Evolutionary conservation across 1,140 invertebrate species (phyloP).

Genomic region (Eriosoma lanigerum): DNA sequence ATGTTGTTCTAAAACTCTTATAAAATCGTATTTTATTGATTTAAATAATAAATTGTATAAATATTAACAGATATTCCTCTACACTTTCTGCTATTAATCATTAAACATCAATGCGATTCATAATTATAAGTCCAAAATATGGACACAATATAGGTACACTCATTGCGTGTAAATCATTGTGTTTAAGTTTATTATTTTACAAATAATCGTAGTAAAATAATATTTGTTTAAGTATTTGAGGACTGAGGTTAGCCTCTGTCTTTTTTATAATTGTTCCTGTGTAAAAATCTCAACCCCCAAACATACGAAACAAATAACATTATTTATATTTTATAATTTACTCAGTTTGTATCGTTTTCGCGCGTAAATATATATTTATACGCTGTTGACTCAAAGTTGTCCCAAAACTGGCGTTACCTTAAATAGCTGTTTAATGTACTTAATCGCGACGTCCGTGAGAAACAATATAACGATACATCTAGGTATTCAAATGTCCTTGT

Average conservation of each 20-base stretch:
- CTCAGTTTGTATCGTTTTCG: background rate
- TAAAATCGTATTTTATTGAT: too few species aligned
- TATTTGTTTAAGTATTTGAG: background rate
- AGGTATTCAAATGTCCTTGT: too few species aligned
- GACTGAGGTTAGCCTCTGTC: too few species aligned
- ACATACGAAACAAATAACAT: background rate
- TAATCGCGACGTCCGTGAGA: conserved; percentile 13
- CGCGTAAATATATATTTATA: background rate
- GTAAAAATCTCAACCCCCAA: background rate
- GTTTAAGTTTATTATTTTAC: too few species aligned
- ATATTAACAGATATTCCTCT: background rate
- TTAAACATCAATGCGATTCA: background rate
- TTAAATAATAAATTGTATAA: too few species aligned
- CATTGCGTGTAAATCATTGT: background rate
- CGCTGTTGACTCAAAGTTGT: background rate
- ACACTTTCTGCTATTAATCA: background rate
- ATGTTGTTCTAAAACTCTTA: too few species aligned
- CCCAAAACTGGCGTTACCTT: conserved; percentile 23
- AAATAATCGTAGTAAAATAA: background rate
- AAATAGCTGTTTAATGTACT: conserved; percentile 1
- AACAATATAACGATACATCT: background rate
- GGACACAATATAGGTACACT: background rate
- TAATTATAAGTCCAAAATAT: background rate
- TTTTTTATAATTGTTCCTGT: too few species aligned
- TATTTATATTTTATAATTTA: conserved; percentile 6